Evolutionary conservation across 2,888 invertebrate genomes (phyloP).

Genomic region (Aspidapion aeneum): DNA sequence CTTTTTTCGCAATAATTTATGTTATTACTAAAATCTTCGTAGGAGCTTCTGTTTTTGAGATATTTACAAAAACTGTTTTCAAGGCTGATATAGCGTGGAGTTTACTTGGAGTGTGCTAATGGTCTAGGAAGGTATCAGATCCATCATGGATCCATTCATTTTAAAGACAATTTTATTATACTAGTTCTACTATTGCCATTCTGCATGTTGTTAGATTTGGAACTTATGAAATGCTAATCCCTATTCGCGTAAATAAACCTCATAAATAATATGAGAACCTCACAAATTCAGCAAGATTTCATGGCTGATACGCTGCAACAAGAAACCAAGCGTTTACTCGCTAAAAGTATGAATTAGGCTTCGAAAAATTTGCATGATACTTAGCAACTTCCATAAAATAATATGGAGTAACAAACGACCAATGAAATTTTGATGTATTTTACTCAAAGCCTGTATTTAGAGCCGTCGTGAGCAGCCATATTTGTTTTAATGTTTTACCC

Average conservation of each 20-base stretch:
- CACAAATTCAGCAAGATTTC: slow-evolving; percentile 4
- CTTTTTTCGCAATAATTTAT: no score
- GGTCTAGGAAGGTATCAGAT: no score
- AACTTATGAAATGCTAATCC: neutral
- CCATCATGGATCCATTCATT: no score
- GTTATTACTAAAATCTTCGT: no score
- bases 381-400: slow-evolving; percentile 32
- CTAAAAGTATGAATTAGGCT: slow-evolving; percentile 30
- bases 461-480: slow-evolving; percentile 4
- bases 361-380: slow-evolving; percentile 29
- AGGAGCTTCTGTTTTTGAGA: no score
- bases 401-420: slow-evolving; percentile 21
- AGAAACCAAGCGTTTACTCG: neutral
- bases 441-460: slow-evolving; percentile 3
- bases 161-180: no score
- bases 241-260: neutral
- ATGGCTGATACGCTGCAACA: neutral
- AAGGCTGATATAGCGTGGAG: no score
- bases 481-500: slow-evolving; percentile 13
- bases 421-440: slow-evolving; percentile 13
- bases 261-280: slow-evolving; percentile 11
- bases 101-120: no score
- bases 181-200: no score
- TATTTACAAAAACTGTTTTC: no score
- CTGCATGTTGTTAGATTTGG: no score